Percentiles rank a stretch among this genome's conserved stretches.
Conservation (phyloP, 1,140 invertebrate species). For the Lethrus apterus region DNA sequence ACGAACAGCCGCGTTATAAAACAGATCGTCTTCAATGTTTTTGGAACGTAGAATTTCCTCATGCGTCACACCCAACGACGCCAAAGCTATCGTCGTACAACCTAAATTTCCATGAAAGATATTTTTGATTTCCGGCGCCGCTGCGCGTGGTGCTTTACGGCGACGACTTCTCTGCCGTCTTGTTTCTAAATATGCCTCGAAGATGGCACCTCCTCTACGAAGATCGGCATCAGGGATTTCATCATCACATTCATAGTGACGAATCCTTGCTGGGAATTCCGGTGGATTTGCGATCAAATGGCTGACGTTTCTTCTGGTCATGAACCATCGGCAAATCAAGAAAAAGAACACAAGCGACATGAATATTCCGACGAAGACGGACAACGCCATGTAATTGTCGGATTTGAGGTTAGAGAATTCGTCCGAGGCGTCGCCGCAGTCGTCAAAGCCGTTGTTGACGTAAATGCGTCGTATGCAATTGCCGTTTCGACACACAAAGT, state of each 20-base stretch:
- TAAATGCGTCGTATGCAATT: neutral
- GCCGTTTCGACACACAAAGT: conserved; percentile 7
- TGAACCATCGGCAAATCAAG: conserved; percentile 15
- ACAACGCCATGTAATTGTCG: conserved; percentile 1
- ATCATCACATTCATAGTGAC: neutral
- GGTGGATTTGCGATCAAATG: conserved; percentile 18
- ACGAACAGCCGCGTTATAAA: too few species aligned
- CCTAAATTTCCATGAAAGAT: too few species aligned
- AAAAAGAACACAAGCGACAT: conserved; percentile 8
- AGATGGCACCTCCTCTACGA: conserved; percentile 14
- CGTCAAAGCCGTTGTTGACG: conserved; percentile 7
- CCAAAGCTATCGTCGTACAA: too few species aligned
- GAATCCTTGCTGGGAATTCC: conserved; percentile 16
- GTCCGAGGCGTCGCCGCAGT: conserved; percentile 8
- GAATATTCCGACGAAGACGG: conserved; percentile 1
- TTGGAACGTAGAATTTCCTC: too few species aligned
- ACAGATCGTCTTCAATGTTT: too few species aligned
- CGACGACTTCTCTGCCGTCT: too few species aligned
- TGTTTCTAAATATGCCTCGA: conserved; percentile 15
- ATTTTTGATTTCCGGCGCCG: too few species aligned
- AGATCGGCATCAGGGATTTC: conserved; percentile 3
- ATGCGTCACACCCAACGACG: too few species aligned
- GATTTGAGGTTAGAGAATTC: conserved; percentile 2
- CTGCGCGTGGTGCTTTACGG: neutral
- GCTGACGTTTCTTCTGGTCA: conserved; percentile 13